Percentiles rank a stretch among this genome's conserved stretches.
phyloP scores from a whole-genome alignment of 2,797 vertebrate genomes.

The Microcaecilia unicolor region DNA sequence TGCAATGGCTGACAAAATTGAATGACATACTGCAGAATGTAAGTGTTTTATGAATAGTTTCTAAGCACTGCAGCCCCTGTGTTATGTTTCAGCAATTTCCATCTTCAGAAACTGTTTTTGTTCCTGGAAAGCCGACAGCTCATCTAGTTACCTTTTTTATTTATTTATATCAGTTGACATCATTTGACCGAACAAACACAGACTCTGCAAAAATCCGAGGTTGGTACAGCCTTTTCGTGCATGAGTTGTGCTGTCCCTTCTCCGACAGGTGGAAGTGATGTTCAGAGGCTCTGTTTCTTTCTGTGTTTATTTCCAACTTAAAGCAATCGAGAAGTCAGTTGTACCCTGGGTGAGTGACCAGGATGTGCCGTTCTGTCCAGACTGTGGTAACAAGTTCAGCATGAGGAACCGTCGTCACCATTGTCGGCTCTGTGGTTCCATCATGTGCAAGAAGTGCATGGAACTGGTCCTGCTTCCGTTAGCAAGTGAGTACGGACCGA shows the following conservation, averaged over 20 bases:
- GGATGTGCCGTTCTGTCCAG: constrained; percentile 94
- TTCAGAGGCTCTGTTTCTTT: neutral
- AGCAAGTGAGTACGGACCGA: constrained; percentile 69
- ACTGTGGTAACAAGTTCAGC: constrained; percentile 90
- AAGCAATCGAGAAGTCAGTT: constrained; percentile 89
- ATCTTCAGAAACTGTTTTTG: neutral
- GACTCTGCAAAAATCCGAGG: constrained; percentile 91
- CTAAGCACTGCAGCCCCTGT: too few relatives aligned
- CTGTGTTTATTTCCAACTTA: neutral
- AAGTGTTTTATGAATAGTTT: too few relatives aligned
- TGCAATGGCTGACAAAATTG: too few relatives aligned
- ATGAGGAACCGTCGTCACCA: constrained; percentile 91
- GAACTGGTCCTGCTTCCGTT: constrained; percentile 78
- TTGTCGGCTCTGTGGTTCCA: constrained; percentile 93
- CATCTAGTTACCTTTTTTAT: constrained; percentile 17
- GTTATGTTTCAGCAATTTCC: too few relatives aligned
- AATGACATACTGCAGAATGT: too few relatives aligned
- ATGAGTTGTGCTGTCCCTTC: neutral
- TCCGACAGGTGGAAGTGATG: neutral
- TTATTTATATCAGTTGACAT: constrained; percentile 71
- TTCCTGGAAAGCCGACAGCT: neutral
- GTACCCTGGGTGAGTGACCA: constrained; percentile 95
- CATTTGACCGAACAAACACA: constrained; percentile 81
- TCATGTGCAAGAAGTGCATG: constrained; percentile 94
- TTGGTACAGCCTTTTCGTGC: constrained; percentile 32